A percentile compares a stretch with the other conserved stretches of the same genome.
phyloP scores from a whole-genome alignment of 2,888 invertebrate species.

The Cataglyphis albicans region DNA sequence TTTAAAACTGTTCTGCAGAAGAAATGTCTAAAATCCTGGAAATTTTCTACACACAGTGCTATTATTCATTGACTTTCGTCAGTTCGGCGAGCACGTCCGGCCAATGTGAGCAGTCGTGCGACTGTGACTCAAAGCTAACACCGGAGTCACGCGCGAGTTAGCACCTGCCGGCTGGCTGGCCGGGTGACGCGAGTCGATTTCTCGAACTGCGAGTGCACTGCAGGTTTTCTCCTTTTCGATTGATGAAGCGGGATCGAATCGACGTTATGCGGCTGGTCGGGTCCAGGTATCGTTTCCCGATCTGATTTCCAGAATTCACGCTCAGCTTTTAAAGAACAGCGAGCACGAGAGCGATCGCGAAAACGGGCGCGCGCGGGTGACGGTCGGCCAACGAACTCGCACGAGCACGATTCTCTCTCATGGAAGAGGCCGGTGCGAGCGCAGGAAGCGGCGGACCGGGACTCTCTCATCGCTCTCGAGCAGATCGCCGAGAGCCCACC shows the following conservation, averaged over 20 bases:
- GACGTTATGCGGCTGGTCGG: background rate
- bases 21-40: background rate
- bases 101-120: slow-evolving; percentile 42
- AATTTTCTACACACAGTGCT: background rate
- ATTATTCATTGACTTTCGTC: slow-evolving; percentile 23
- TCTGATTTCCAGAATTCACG: slow-evolving; percentile 4
- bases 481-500: slow-evolving; percentile 66
- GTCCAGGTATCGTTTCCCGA: slow-evolving; percentile 2
- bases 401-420: slow-evolving; percentile 66
- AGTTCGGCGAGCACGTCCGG: slow-evolving; percentile 36
- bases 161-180: slow-evolving; percentile 58
- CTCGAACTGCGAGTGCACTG: slow-evolving; percentile 32
- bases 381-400: slow-evolving; percentile 84
- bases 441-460: slow-evolving; percentile 76
- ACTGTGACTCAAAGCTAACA: slow-evolving; percentile 57
- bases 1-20: background rate
- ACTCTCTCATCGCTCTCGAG: slow-evolving; percentile 64
- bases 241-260: background rate
- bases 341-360: slow-evolving; percentile 26
- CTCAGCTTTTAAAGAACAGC: background rate
- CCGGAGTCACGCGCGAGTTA: slow-evolving; percentile 78
- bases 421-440: slow-evolving; percentile 62
- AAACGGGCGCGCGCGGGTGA: slow-evolving; percentile 49
- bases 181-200: slow-evolving; percentile 41
- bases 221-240: slow-evolving; percentile 7